Base-by-base conservation (phyloP, 1,140 invertebrate species). In the Hermatobates lingyangjiaoensis region DNA sequence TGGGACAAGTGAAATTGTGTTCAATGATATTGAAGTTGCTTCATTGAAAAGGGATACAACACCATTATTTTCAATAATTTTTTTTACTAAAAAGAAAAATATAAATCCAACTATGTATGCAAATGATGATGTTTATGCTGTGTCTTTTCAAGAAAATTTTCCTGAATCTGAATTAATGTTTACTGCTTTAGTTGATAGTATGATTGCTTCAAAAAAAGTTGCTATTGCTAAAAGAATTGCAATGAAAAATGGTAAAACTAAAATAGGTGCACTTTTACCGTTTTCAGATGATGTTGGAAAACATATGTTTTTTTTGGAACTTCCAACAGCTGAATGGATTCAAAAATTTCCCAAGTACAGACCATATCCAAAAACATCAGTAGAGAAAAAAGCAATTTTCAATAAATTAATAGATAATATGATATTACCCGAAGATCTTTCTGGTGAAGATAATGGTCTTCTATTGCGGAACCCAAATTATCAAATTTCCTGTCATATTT, bases 241-340 rank as follows among this genome's bases (percentile, higher is more conserved):
- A 14, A 28, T 18, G 4, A 55, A 48, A 18, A 52, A 55, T 47
- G 54, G 54, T 7, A 55, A 55, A 39, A 27, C 52, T 5, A 12
- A 24, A 4, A 28, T 54, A 12, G 54, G 54, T 14, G 30, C 38
- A 25, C 23, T 55, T 1, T 20, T 48, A 24, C 54, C 54, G 30
- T 50, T 55, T 1, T 55, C 54, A 21, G 54, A 55, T 40, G 54
- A 55, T 2, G 27, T 48, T 7, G 54, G 54, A 12, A 50, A 54
- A 45, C 47, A 48, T 27, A 26, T 55, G 28, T 55, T 52, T 28
- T 55, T 52, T 18, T 20, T 55, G 3, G 52, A 52, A 27, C 15
- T 55, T 4, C 54, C 54, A 1, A 26, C 28, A 23, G 34, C 50
- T 21, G 54, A 55, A n/a, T 52, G 46, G 34, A 46, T 51, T 26